phyloP scores from a whole-genome alignment of 2,888 invertebrate species.

The Orthosia incerta region DNA sequence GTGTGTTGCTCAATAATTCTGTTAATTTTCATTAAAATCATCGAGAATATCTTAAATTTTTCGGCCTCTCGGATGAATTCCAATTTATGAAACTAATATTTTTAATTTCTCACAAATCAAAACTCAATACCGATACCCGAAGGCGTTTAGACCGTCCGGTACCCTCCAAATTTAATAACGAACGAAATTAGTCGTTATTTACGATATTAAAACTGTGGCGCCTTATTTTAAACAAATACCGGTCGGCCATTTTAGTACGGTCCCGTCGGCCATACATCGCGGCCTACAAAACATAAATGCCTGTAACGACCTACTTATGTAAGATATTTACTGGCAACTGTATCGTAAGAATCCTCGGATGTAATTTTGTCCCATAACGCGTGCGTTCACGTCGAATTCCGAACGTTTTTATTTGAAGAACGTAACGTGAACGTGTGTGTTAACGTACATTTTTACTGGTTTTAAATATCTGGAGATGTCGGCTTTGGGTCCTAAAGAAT shows the following conservation, averaged over 20 bases:
- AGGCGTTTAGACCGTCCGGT: constrained; percentile 59
- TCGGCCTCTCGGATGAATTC: constrained; percentile 38
- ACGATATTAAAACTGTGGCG: constrained; percentile 73
- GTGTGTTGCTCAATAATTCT: constrained; percentile 70
- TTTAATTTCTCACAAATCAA: constrained; percentile 69
- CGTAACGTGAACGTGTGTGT: constrained; percentile 61
- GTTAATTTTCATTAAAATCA: constrained; percentile 75
- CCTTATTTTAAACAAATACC: constrained; percentile 76
- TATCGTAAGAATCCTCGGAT: constrained; percentile 58
- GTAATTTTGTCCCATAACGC: constrained; percentile 58
- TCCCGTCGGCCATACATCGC: constrained; percentile 64
- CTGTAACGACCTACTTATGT: constrained; percentile 65
- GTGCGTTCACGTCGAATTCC: constrained; percentile 64
- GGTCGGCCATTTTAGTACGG: constrained; percentile 60
- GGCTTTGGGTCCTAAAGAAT: constrained; percentile 64
- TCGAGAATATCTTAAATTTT: constrained; percentile 56
- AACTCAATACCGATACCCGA: constrained; percentile 54
- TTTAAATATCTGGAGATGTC: constrained; percentile 56
- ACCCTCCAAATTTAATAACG: constrained; percentile 75
- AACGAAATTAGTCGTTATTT: constrained; percentile 75
- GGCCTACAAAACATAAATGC: constrained; percentile 67
- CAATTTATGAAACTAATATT: constrained; percentile 61
- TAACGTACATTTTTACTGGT: constrained; percentile 56
- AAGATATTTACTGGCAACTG: constrained; percentile 64
- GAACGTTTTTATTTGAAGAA: constrained; percentile 41